Conservation (phyloP, 2,113 vertebrate species). For the Corythoichthys haematopterus region DNA sequence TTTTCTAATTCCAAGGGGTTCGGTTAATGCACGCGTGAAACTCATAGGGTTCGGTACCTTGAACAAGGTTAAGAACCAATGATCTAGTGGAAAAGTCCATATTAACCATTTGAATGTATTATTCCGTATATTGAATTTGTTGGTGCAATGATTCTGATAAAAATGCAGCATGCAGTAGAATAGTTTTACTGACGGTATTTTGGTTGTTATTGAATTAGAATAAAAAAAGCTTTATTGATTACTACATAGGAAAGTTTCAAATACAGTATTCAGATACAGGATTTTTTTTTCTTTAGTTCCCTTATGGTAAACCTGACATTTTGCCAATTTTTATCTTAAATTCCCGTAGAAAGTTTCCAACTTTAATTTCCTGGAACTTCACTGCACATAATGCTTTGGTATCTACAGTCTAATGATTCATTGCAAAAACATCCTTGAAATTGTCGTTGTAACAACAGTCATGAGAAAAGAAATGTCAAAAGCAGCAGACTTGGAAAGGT, state of each 20-base stretch:
- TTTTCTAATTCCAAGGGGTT: no score
- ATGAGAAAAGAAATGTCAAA: neutral
- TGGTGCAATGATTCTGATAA: no score
- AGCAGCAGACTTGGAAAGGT: neutral
- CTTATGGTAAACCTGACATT: neutral
- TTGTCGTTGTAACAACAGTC: neutral
- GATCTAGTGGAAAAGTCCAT: no score
- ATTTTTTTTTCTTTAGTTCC: neutral
- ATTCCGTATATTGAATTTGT: no score
- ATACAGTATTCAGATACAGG: neutral
- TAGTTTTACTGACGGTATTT: neutral
- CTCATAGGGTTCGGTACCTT: no score
- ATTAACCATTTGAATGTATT: no score
- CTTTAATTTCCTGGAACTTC: neutral
- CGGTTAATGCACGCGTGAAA: no score
- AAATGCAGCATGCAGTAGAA: neutral
- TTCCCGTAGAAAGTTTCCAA: neutral
- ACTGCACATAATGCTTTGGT: neutral
- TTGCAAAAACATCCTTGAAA: slow-evolving; percentile 8
- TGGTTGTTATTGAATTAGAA: no score
- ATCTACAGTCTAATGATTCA: neutral
- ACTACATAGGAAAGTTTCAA: neutral
- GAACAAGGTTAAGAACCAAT: no score
- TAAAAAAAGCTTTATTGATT: no score
- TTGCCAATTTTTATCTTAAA: neutral